Base-by-base conservation (phyloP, 2,888 invertebrate species). In the Cordilura impudica region DNA sequence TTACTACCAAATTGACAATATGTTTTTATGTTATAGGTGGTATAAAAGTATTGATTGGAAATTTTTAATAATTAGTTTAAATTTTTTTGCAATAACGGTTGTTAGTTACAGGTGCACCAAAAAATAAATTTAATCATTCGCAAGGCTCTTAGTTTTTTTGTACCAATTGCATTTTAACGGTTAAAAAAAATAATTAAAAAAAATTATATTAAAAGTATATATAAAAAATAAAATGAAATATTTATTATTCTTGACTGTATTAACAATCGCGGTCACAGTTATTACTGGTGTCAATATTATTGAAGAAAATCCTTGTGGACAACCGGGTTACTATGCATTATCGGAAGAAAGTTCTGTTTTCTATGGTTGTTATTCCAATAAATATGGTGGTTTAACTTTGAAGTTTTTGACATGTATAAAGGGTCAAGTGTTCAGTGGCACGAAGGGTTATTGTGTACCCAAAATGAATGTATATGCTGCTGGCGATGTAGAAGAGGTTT, bases 31-130 rank as follows among this genome's bases (percentile, higher is more conserved):
- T n/a, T 49, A 35, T n/a, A 16, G 12, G 60, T 56, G 54, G 43
- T 86, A 87, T 87, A 87, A 84, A 87, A 85, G 84, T 78, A 79
- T 63, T 72, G 23, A 26, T 2, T 6, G 35, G 43, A 75, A 61
- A 43, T 78, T 63, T 80, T 67, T 63, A 71, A 7, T 70, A 83
- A 82, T 86, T 84, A 87, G 84, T 86, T 65, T 19, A 45, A 49
- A 35, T 43, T 26, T 66, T 51, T 53, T 16, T 12, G 1, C 10
- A 51, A 29, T 35, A 43, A 51, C 56, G 56, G 73, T 69, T 63
- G 8, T 19, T 31, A 26, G 8, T 16, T 10, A 12, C 19, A 58
- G 39, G 31, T 19, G 26, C n/a, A n/a, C n/a, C n/a, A 19, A 35
- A 7, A 56, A 0, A 26, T 49, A 49, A 60, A 19, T 6, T 2